phyloP scores from a whole-genome alignment of 2,888 invertebrate species.

The Latrodectus elegans region DNA sequence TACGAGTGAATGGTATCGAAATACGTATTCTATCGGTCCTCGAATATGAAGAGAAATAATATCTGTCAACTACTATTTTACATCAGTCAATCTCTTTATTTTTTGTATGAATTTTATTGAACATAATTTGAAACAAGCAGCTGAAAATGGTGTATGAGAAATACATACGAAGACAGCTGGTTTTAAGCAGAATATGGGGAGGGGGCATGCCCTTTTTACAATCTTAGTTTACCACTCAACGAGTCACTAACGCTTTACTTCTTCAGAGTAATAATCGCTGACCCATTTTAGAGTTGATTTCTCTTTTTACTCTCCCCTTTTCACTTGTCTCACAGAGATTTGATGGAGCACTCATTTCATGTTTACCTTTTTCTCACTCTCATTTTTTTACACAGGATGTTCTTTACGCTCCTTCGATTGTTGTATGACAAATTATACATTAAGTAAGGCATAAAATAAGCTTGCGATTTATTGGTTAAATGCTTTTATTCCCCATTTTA shows the following conservation, averaged over 20 bases:
- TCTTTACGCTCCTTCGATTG: neutral
- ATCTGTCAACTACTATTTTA: no score
- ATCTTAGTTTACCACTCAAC: constrained; percentile 46
- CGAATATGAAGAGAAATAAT: no score
- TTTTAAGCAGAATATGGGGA: neutral
- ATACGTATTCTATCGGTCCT: no score
- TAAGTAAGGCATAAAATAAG: neutral
- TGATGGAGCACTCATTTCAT: neutral
- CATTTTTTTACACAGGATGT: neutral
- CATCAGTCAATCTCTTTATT: neutral
- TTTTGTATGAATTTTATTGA: neutral
- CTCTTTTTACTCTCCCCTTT: constrained; percentile 6
- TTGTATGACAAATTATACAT: neutral
- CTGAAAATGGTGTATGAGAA: constrained; percentile 52
- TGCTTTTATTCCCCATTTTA: neutral
- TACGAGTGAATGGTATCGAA: no score
- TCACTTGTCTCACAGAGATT: neutral
- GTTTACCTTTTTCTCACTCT: neutral
- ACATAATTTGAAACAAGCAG: constrained; percentile 60
- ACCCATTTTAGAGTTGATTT: constrained; percentile 30
- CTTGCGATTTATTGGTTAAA: neutral
- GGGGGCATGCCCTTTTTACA: constrained; percentile 28
- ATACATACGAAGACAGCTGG: constrained; percentile 40
- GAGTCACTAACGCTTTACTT: constrained; percentile 30
- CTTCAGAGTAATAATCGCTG: constrained; percentile 33